Conservation (phyloP, 2,113 vertebrate genomes). For the Chaetops frenatus region DNA sequence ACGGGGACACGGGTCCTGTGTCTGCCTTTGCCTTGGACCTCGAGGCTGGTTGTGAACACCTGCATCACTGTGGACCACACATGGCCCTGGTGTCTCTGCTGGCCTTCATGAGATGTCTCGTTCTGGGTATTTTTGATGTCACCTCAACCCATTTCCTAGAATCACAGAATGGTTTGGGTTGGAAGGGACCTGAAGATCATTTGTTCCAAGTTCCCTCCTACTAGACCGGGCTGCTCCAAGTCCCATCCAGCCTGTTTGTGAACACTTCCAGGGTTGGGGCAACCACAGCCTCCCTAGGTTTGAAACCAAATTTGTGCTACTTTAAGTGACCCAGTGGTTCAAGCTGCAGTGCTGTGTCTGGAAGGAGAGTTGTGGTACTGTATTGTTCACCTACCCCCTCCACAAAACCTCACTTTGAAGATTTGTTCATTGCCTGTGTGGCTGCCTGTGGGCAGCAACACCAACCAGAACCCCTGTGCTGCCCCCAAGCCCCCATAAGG, state of each 20-base stretch:
- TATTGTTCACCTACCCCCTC: neutral
- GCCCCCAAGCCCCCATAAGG: neutral
- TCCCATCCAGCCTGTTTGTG: neutral
- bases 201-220: rapidly evolving
- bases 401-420: neutral
- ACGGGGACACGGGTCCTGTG: neutral
- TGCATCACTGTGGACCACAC: rapidly evolving
- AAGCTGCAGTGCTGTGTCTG: neutral
- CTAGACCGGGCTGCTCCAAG: neutral
- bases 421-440: neutral
- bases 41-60: rapidly evolving
- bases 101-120: neutral
- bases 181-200: neutral
- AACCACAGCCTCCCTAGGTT: neutral
- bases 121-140: neutral
- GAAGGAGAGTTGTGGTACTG: neutral
- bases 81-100: neutral
- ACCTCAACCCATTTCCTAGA: neutral
- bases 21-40: neutral
- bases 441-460: neutral
- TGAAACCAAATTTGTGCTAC: neutral
- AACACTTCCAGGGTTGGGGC: neutral
- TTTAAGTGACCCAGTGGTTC: neutral
- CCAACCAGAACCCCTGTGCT: neutral
- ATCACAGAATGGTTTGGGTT: neutral